A percentile compares a stretch with the other conserved stretches of the same genome.
phyloP scores from a whole-genome alignment of 2,888 invertebrate species.

The Eucriotettix oculatus region DNA sequence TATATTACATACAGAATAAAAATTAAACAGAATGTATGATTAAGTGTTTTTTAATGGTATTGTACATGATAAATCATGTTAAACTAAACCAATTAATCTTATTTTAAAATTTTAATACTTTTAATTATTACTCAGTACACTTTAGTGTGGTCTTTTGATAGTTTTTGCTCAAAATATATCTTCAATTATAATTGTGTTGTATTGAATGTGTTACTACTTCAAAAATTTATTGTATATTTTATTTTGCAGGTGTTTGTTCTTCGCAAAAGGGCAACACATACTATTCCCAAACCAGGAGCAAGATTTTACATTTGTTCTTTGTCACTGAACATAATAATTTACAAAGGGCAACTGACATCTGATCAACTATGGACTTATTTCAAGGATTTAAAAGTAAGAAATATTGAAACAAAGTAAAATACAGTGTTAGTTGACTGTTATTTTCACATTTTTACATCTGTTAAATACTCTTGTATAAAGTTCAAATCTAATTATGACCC shows the following conservation, averaged over 20 bases:
- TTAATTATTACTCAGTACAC: no score
- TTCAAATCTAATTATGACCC: no score
- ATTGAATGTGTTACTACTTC: neutral
- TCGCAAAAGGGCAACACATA: slow-evolving; percentile 84
- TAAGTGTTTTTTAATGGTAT: no score
- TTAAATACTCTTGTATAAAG: no score
- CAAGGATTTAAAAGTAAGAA: slow-evolving; percentile 35
- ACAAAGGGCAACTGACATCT: slow-evolving; percentile 94
- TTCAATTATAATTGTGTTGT: no score
- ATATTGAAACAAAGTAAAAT: neutral
- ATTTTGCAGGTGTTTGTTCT: slow-evolving; percentile 66
- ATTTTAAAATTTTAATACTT: no score
- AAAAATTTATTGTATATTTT: slow-evolving; percentile 1
- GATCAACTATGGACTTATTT: slow-evolving; percentile 79
- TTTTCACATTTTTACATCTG: neutral
- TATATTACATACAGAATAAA: no score
- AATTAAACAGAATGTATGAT: no score
- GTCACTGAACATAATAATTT: slow-evolving; percentile 77
- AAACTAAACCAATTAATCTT: no score
- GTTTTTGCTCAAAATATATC: no score
- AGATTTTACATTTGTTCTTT: slow-evolving; percentile 95
- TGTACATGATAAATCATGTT: no score
- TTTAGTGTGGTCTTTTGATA: no score
- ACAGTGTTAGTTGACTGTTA: neutral
- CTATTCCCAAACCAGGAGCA: slow-evolving; percentile 66